Base-by-base conservation (phyloP, 2,888 invertebrate species). In the Koerneria pararmatus region DNA sequence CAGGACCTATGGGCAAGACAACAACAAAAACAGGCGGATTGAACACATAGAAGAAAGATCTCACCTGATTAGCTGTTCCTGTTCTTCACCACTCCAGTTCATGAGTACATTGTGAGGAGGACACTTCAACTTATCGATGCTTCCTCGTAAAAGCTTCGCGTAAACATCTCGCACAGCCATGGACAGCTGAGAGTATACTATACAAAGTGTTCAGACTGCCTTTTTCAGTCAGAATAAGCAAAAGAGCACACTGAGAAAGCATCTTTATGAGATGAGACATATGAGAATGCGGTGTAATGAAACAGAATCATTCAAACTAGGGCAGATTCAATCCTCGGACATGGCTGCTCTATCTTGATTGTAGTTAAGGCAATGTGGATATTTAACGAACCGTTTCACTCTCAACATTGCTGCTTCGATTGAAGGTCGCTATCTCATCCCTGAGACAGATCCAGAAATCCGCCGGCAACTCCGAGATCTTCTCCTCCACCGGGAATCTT, bases 401-500 rank as follows among this genome's bases (percentile, higher is more conserved):
- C 22, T 60, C 31, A 1, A n/a, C 58, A 3, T 29, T 22, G 15
- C 35, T 11, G 41, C 51, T 61, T 27, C 15, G 31, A 46, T 61
- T 24, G 49, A 27, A 63, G 24, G 37, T 65, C 27, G 58, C 49
- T 22, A 73, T 37, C 51, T 73, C 71, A 46, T 72, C 74, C 19
- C 78, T 59, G 6, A 79, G 65, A 0, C 69, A 56, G 11, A 71
- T 69, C 69, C 74, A 77, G 65, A 75, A 78, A 1, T 66, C 66
- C 15, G 74, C 64, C 2, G 78, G 75, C 22, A 76, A 57, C 37
- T 79, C 78, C 19, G 78, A 78, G 22, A 79, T 68, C 34, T 67
- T 59, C 56, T 73, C 73, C 41, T 70, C 66, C 34, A 62, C 63
- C 31, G 73, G 73, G 56, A 69, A 73, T 27, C 71, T 46, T 54